Evolutionary conservation across 2,113 vertebrate species (phyloP).

Genomic region (Lepidothrix coronata): DNA sequence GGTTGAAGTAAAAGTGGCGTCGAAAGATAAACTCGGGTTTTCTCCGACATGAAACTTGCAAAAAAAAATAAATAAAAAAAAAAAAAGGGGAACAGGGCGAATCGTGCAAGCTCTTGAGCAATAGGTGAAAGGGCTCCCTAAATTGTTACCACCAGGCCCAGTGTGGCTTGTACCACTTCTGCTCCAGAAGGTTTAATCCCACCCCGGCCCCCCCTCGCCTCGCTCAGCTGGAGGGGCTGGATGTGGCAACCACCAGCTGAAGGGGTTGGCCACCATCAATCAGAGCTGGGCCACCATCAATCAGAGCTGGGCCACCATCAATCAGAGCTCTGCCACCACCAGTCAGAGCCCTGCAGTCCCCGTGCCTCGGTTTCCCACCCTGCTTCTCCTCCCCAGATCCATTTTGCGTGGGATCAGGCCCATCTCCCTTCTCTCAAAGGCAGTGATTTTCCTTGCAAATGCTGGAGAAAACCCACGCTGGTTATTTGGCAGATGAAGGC

Average conservation of each 20-base stretch:
- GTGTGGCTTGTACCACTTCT: neutral
- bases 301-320: neutral
- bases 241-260: neutral
- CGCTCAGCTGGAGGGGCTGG: neutral
- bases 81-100: neutral
- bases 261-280: neutral
- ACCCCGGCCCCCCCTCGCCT: neutral
- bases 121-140: slow-evolving; percentile 1
- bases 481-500: slow-evolving; percentile 11
- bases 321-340: neutral
- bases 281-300: neutral
- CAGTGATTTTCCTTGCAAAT: neutral
- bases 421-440: neutral
- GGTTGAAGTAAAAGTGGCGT: neutral
- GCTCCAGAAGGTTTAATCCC: neutral
- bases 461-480: neutral
- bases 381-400: neutral
- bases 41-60: neutral
- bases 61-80: slow-evolving; percentile 8
- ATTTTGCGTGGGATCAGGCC: neutral
- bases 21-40: neutral
- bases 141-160: neutral
- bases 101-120: slow-evolving; percentile 26
- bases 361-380: rapidly evolving
- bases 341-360: neutral